Evolutionary conservation across 2,797 vertebrate genomes (phyloP).

Genomic region (Semotilus atromaculatus): DNA sequence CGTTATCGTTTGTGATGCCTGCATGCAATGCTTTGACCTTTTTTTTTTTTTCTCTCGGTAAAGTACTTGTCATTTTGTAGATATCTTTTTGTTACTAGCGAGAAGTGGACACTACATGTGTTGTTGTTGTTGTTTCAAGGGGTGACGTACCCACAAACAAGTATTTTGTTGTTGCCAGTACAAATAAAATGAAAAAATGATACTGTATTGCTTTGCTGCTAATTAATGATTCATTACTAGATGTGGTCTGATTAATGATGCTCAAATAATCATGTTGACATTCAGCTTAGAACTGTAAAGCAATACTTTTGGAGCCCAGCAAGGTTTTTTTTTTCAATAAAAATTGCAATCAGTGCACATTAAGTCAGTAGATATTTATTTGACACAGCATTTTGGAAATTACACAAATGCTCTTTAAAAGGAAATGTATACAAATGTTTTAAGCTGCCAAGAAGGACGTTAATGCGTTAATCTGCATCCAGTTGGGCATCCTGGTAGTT

Average conservation of each 20-base stretch:
- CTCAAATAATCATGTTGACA: background rate
- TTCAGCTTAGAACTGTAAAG: background rate
- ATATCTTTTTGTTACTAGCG: conserved; percentile 62
- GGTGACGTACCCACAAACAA: conserved; percentile 54
- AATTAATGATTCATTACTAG: background rate
- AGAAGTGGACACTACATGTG: conserved; percentile 65
- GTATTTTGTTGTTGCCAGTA: conserved; percentile 69
- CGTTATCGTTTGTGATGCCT: conserved; percentile 47
- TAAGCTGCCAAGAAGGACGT: conserved; percentile 26
- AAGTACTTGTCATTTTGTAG: conserved; percentile 64
- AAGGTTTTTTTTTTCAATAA: background rate
- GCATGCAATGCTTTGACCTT: conserved; percentile 55
- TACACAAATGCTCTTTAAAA: background rate
- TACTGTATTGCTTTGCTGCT: background rate
- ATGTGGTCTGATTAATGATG: background rate
- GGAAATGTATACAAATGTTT: background rate
- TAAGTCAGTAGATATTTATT: conserved; percentile 38
- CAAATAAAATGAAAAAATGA: conserved; percentile 55
- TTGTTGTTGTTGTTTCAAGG: conserved; percentile 55
- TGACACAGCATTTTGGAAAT: conserved; percentile 25
- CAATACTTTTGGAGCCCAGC: background rate
- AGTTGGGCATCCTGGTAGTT: background rate
- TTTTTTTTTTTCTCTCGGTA: conserved; percentile 25
- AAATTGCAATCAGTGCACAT: background rate
- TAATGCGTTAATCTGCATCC: background rate